Evolutionary conservation across 2,113 vertebrate genomes (phyloP), one percentile per base, ranked within the genome.

Genomic region (Cyprinus carpio): DNA sequence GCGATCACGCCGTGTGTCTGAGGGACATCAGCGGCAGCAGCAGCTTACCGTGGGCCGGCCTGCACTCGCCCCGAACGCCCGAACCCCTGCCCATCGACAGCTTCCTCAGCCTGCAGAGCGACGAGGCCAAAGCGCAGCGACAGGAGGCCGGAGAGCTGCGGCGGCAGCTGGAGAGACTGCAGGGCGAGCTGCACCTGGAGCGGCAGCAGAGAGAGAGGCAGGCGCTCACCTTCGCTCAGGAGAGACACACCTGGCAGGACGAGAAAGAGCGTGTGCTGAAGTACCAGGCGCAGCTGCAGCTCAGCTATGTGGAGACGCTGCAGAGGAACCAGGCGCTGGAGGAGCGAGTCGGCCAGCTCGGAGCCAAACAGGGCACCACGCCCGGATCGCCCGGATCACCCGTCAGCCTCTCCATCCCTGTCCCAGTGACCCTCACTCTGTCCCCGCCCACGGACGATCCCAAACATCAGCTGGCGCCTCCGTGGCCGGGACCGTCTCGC

Each of bases 291-390:
- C 91, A 99, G 91, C 93, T 99, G 87, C 37, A 37, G 37, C 6
- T 37, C 37, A 37, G 37, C 6, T 37, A 37, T 5, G 37, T 37
- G 37, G 37, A 99, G 90, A 99, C 98, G 82, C 96, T 99, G 87
- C 95, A 99, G 79, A 98, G 99, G 90, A 99, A 99, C 91, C 97
- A 99, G 95, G 95, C 96, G 72, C 91, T 99, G 93, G 98, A 99
- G 91, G 96, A 97, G 87, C 92, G 95, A 6, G 95, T 98, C 92
- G 93, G 94, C 89, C 95, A 98, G 91, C 4, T 97, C 62, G 94
- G 96, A 91, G 64, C 92, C 93, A 95, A 92, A 95, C 89, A 9
- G 86, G 88, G 94, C 86, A 87, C 92, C 58, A 87, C 92, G 27
- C 90, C 90, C 40, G 40, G 58, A 37, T 86, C 89, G 0, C 65